phyloP scores from a whole-genome alignment of 2,888 invertebrate genomes.

The Megaustenia siamemsis region DNA sequence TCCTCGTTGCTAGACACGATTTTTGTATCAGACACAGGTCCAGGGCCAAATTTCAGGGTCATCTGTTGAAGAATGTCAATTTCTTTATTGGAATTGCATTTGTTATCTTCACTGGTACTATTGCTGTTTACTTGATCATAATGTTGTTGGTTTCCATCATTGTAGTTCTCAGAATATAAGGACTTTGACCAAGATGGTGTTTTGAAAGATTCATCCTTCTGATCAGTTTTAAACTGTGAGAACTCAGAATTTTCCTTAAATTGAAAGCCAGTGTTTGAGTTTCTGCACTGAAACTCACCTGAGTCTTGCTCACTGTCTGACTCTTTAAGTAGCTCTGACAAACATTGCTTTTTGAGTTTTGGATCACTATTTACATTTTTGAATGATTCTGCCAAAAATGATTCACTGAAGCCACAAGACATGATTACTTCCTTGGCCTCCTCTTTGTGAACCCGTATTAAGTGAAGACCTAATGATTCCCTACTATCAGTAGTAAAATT shows the following conservation, averaged over 20 bases:
- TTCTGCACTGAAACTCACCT: not conserved
- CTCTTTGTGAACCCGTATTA: slow-evolving; percentile 77
- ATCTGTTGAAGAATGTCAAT: slow-evolving; percentile 74
- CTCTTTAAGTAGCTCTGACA: slow-evolving; percentile 16
- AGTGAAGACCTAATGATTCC: slow-evolving; percentile 78
- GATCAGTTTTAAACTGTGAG: slow-evolving; percentile 3
- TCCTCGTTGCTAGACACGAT: not conserved
- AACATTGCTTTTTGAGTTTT: not conserved
- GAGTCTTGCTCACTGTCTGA: not conserved
- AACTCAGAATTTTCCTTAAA: slow-evolving; percentile 1
- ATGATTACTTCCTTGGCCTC: slow-evolving; percentile 78
- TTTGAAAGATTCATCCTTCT: not conserved
- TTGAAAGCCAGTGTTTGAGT: not conserved
- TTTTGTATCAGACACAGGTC: not conserved
- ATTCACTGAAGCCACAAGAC: slow-evolving; percentile 55
- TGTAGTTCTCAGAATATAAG: not conserved
- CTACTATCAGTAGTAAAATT: slow-evolving; percentile 75
- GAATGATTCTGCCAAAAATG: slow-evolving; percentile 13
- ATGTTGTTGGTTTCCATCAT: not conserved
- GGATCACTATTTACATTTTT: not conserved
- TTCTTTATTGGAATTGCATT: slow-evolving; percentile 51
- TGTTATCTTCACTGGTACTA: not conserved
- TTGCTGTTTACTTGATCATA: not conserved
- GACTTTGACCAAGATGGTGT: not conserved
- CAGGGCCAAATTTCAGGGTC: slow-evolving; percentile 72